Base-by-base conservation (phyloP, 2,797 vertebrate genomes). In the Anomalospiza imberbis region DNA sequence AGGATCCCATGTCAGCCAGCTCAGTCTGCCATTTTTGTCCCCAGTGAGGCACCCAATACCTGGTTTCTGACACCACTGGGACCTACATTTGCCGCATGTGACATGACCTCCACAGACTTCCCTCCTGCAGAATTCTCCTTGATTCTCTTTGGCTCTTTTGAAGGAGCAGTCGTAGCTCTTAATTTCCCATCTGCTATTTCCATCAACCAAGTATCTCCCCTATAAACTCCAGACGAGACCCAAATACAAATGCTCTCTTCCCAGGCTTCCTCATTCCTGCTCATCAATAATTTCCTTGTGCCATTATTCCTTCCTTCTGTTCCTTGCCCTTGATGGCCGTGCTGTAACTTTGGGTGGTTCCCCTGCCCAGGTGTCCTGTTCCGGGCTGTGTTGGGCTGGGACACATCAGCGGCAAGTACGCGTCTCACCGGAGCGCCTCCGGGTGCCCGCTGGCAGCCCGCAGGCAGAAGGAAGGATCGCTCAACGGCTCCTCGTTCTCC, bases 371-470 rank as follows among this genome's bases (percentile, higher is more conserved):
- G 97, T 99, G 99, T 96, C 99, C 99, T 0, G 99, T 99, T 89
- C 99, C 99, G 4, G 99, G 99, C 72, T 99, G 99, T 2, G 99
- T 99, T 93, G 99, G 99, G 82, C 98, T 99, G 16, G 99, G 99
- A 68, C 99, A 99, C 97, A 99, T 99, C 97, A 99, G 99, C 0
- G 99, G 99, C 81, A 99, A 99, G 96, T 99, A 99, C 2, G 99
- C 99, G 70, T 99, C 99, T 0, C 99, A 99, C 96, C 99, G 99
- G 50, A 99, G 99, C 38, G 99, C 99, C 2, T 99, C 99, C 0
- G 99, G 99, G 22, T 99, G 99, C 67, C 99, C 99, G 0, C 97
- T 99, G 77, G 99, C 99, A 0, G 99, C 99, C 47, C 99, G 99
- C 92, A 97, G 99, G 84, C 99, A 99, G 97, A 99, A 99, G 93